These are phyloP conservation scores for Pandemis corylana DNA, from an alignment of 2,888 invertebrate species.

Conservation along the genomic window DNA sequence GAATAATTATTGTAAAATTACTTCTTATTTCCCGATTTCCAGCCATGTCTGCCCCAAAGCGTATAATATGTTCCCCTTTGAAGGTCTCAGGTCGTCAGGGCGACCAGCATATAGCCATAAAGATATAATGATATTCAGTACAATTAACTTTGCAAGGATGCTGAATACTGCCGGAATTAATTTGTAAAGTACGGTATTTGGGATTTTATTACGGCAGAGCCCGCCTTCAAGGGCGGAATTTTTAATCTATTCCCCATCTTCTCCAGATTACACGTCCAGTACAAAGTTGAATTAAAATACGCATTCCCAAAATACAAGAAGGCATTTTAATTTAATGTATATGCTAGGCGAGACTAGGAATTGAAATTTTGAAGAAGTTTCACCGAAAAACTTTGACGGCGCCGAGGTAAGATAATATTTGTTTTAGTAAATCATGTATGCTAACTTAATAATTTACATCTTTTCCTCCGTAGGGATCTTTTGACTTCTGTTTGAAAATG, in stretches of 20 bases:
- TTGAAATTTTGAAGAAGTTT: conserved; percentile 2
- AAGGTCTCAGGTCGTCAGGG: neutral
- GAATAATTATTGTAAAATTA: too few species aligned
- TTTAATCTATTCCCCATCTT: conserved; percentile 39
- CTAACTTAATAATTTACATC: neutral
- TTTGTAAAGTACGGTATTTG: conserved; percentile 36
- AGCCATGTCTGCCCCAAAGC: neutral
- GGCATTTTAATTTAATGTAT: conserved; percentile 28
- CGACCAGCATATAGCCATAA: neutral
- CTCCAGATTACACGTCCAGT: conserved; percentile 24
- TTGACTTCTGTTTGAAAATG: neutral
- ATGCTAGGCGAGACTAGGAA: conserved; percentile 6
- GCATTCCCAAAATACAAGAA: conserved; percentile 31
- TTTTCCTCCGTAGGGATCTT: neutral
- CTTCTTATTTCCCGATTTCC: neutral
- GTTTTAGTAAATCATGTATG: neutral
- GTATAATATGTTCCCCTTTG: neutral
- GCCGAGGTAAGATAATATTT: neutral
- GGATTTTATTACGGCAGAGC: conserved; percentile 30
- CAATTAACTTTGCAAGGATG: conserved; percentile 36
- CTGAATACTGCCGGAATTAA: conserved; percentile 37
- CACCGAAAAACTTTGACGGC: neutral
- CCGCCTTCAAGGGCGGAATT: conserved; percentile 38
- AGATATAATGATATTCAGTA: conserved; percentile 26
- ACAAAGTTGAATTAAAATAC: conserved; percentile 11